These are phyloP conservation scores for Dromas ardeola DNA, from an alignment of 2,113 vertebrate genomes.

Conservation along the genomic window DNA sequence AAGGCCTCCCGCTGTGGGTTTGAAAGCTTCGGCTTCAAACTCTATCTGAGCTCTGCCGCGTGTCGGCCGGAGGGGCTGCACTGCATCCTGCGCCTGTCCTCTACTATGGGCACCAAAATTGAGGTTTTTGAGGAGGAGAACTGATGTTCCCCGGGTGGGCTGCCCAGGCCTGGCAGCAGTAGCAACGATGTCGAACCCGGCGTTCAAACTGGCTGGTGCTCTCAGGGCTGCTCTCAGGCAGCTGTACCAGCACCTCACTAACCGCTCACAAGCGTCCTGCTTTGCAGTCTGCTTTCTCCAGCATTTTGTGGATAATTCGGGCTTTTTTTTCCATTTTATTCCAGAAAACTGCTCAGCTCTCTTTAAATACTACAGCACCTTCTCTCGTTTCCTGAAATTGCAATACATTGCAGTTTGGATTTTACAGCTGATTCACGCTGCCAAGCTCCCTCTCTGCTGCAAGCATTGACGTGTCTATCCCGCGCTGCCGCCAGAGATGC, in stretches of 20 bases:
- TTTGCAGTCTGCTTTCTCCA: not conserved
- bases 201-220: not conserved
- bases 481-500: fast-evolving
- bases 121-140: not conserved
- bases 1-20: slow-evolving; percentile 47
- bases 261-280: not conserved
- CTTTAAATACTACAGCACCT: not conserved
- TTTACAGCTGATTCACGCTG: not conserved
- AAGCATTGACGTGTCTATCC: too few relatives aligned
- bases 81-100: fast-evolving
- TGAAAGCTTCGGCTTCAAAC: slow-evolving; percentile 50
- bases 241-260: not conserved
- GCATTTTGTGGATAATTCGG: not conserved
- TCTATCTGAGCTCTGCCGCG: not conserved
- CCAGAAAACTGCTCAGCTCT: not conserved
- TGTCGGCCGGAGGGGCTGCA: fast-evolving
- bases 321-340: not conserved
- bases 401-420: not conserved
- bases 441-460: not conserved
- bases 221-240: not conserved
- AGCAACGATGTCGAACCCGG: not conserved
- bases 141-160: fast-evolving
- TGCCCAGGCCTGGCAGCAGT: not conserved
- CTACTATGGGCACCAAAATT: fast-evolving
- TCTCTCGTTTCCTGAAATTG: not conserved